Evolutionary conservation across 1,140 invertebrate genomes (phyloP), one percentile per base, ranked within the genome.

Genomic region (Arion vulgaris): DNA sequence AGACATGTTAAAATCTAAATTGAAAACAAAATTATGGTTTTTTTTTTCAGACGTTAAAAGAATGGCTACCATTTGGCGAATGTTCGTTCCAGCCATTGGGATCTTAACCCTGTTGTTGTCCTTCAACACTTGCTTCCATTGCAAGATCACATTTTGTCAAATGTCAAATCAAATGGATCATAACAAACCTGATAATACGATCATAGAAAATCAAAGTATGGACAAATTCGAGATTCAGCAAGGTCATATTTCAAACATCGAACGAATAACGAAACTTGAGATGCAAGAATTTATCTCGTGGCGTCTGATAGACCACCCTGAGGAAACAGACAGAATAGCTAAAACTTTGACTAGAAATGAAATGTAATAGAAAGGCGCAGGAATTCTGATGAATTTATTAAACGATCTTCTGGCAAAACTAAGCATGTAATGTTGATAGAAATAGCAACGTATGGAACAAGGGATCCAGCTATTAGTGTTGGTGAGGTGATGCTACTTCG

Each of bases 391-490:
- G 15, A 71, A 78, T 23, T 19, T 87, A 23, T 75, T 85, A n/a
- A 39, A 38, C 5, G 73, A 83, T 66, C 0, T 85, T 19, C 57
- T 84, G 9, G 66, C 45, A 34, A n/a, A 15, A 78, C 41, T 51
- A 76, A 80, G 38, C 36, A 84, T 49, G 87, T 82, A 19, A 69
- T 87, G 39, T 71, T 87, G 0, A 34, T 87, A 32, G 82, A 86
- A 32, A 53, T 86, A n/a, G 75, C 83, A 0, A 34, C 75, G 15
- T 84, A 53, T 17, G 72, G 80, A 87, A 85, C n/a, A 69, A 85
- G 87, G 5, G 87, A 87, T 62, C 82, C 85, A 4, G 78, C 84
- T 34, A 86, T 86, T 32, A 83, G 80, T 5, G 83, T 82, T 32
- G 87, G 87, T 7, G 75, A 87, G 51, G 32, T 84, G 13, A 32